Evolutionary conservation across 2,888 invertebrate genomes (phyloP), one percentile per base, ranked within the genome.

Genomic region (Monochamus alternatus): DNA sequence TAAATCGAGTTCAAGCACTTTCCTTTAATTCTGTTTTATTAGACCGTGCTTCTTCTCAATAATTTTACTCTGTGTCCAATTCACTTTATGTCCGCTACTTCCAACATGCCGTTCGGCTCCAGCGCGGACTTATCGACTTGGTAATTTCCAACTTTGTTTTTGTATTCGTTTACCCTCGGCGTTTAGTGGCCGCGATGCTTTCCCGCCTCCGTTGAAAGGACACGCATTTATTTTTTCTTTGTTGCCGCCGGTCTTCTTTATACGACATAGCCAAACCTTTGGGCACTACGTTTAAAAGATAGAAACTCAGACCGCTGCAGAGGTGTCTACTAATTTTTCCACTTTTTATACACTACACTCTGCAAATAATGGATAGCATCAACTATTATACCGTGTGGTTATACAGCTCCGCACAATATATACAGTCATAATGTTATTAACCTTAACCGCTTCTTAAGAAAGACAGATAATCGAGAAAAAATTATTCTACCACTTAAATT

Each of bases 41-140:
- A 55, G 55, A 55, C 55, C n/a, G 55, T 22, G 55, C 10, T 55
- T 14, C 55, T 55, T 55, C 55, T 55, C 22, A 55, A 55, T 55
- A 55, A 55, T 55, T 55, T 55, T 55, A 55, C 55, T 55, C 55
- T 55, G 47, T 47, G 55, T 55, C 55, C 55, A 55, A 55, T 55
- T 55, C 55, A 55, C 55, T 55, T 55, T 55, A 55, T 55, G 55
- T 55, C 12, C 55, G 38, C n/a, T 55, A 55, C n/a, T 55, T 55
- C 14, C 10, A 55, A 14, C 55, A 14, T 55, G 55, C 55, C n/a
- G 55, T 7, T 38, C 7, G 38, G 38, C 55, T 14, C 55, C 55
- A 14, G n/a, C 55, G 14, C 5, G 55, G n/a, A 55, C 55, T 55
- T 55, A 55, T 7, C 14, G 55, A 55, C 55, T 47, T 55, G 55